These are phyloP conservation scores for Limnephilus auricula DNA, from an alignment of 2,888 invertebrate genomes.

Conservation along the genomic window DNA sequence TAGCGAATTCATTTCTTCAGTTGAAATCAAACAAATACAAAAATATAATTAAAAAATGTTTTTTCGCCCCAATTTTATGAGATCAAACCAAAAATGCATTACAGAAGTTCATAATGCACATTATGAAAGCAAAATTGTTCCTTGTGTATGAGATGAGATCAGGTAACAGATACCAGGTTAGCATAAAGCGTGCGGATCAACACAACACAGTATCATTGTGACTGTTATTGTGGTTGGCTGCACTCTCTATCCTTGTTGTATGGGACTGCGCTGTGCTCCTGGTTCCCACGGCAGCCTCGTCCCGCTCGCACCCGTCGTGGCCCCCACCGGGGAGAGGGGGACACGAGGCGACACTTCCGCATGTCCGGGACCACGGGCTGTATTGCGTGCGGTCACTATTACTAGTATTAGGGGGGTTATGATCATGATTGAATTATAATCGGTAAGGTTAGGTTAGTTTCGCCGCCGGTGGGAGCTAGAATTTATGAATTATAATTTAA, in stretches of 20 bases:
- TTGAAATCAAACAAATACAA: background rate
- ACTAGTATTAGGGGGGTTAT: conserved; percentile 29
- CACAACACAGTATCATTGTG: background rate
- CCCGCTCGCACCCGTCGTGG: conserved; percentile 52
- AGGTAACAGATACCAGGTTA: conserved; percentile 3
- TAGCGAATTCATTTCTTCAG: background rate
- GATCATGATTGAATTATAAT: conserved; percentile 23
- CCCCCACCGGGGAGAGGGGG: conserved; percentile 12
- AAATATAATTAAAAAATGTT: too few relatives aligned
- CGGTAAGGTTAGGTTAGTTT: background rate
- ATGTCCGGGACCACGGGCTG: conserved; percentile 53
- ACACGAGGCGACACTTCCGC: conserved; percentile 49
- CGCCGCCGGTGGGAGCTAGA: background rate
- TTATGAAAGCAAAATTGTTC: background rate
- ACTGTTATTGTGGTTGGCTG: conserved; percentile 67
- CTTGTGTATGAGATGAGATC: background rate
- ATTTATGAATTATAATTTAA: background rate
- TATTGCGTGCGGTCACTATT: conserved; percentile 35
- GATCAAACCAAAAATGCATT: background rate
- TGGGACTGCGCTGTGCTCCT: conserved; percentile 77
- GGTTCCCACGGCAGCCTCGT: conserved; percentile 74
- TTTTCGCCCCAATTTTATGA: too few relatives aligned
- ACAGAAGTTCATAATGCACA: too few relatives aligned
- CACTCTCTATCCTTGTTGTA: conserved; percentile 70
- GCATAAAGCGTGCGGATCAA: conserved; percentile 40